Base-by-base conservation (phyloP, 2,797 vertebrate species). In the Arnoldichthys spilopterus region DNA sequence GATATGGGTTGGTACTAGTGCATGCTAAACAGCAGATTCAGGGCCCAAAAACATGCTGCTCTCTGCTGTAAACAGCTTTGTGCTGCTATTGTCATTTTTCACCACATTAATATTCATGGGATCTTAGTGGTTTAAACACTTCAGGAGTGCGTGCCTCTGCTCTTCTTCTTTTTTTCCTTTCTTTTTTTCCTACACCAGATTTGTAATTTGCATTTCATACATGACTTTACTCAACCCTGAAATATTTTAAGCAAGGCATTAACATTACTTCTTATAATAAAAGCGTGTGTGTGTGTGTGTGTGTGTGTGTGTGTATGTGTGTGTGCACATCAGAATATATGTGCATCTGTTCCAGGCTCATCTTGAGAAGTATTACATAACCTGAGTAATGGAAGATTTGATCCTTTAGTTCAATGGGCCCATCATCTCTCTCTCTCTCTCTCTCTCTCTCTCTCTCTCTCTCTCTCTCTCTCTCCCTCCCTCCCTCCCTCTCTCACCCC, bases 21-120 rank as follows among this genome's bases (percentile, higher is more conserved):
- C 87, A 91, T 92, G 91, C 89, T 92, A 91, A 92, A 90, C 89
- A 90, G 90, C 84, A 82, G 72, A 84, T 82, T 66, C 80, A 83
- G 89, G 89, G 87, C 89, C 88, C 83, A 59, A 82, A 89, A 91
- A 89, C 89, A 89, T 75, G 85, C 84, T 85, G 85, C 89, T 87
- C 82, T 85, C 84, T 87, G 87, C 87, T 91, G 90, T 92, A 93
- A 93, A 94, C 92, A 93, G 91, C 91, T 90, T 89, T 89, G 90
- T 90, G 89, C 90, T 88, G 89, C 84, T 88, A 92, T 93, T 94
- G 91, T 94, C 90, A 91, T 92, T 91, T 92, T 90, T 84, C 89
- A 80, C 83, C 64, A 56, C 91, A 93, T 94, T 92, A 93, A 93
- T 94, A 93, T 90, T 92, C 91, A 93, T 94, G 91, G 89, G 88